Evolutionary conservation across 2,888 invertebrate genomes (phyloP).

Genomic region (Temnothorax rugatulus): DNA sequence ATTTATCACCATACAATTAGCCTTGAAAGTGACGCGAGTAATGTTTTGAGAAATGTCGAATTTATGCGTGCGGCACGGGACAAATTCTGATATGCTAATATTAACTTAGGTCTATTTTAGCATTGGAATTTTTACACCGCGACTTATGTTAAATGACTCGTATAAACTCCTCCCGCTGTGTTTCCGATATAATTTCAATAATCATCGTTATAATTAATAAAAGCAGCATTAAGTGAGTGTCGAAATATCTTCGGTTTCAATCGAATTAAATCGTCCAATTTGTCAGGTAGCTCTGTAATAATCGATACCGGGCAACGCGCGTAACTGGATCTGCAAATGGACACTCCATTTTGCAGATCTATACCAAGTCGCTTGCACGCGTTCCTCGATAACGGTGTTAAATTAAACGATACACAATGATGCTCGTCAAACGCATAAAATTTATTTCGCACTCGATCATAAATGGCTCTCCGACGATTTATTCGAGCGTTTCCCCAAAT

Average conservation of each 20-base stretch:
- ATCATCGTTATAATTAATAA: background rate
- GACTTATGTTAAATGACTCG: background rate
- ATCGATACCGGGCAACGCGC: background rate
- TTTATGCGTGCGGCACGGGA: no score
- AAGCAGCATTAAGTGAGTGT: background rate
- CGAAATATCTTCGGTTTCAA: slow-evolving; percentile 1
- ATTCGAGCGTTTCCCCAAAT: slow-evolving; percentile 34
- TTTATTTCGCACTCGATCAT: slow-evolving; percentile 28
- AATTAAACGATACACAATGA: slow-evolving; percentile 52
- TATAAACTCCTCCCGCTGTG: background rate
- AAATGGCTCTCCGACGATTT: slow-evolving; percentile 37
- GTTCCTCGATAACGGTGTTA: slow-evolving; percentile 55
- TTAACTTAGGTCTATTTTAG: background rate
- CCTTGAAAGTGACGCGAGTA: background rate
- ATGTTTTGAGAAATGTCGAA: background rate
- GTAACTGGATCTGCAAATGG: slow-evolving; percentile 10
- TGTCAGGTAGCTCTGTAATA: slow-evolving; percentile 5
- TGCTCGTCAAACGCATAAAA: slow-evolving; percentile 44
- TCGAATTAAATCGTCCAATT: slow-evolving; percentile 7
- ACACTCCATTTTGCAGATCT: slow-evolving; percentile 28
- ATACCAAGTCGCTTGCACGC: slow-evolving; percentile 20
- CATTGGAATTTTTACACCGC: background rate
- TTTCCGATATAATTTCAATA: background rate
- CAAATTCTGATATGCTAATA: background rate
- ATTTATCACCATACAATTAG: background rate